Evolutionary conservation across 2,888 invertebrate genomes (phyloP).

Genomic region (Nephrotoma flavescens): DNA sequence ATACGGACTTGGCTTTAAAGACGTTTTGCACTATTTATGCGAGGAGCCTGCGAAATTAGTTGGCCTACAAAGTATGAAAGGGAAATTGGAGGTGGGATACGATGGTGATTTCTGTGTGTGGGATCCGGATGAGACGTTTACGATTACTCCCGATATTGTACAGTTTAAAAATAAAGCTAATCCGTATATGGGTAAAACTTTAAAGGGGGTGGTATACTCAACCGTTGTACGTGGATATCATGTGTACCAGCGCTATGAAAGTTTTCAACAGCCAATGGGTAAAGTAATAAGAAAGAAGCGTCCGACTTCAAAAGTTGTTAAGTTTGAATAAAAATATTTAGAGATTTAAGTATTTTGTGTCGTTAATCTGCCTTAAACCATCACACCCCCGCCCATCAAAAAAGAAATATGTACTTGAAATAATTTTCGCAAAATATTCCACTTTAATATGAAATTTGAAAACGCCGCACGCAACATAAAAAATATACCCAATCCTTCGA

Average conservation of each 20-base stretch:
- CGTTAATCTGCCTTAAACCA: not conserved
- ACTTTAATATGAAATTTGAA: not conserved
- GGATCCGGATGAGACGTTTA: conserved; percentile 45
- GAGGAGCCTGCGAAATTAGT: conserved; percentile 45
- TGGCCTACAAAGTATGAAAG: conserved; percentile 44
- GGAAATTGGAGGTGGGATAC: conserved; percentile 41
- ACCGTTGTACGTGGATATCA: conserved; percentile 50
- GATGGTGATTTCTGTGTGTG: conserved; percentile 62
- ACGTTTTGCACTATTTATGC: conserved; percentile 44
- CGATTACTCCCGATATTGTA: conserved; percentile 40
- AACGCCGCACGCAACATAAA: not conserved
- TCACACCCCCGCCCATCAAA: too few species aligned
- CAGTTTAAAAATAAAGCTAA: conserved; percentile 48
- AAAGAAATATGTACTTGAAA: too few species aligned
- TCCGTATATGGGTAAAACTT: conserved; percentile 44
- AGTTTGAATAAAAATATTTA: not conserved
- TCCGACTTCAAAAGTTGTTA: not conserved
- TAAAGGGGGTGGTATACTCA: conserved; percentile 46
- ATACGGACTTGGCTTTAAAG: conserved; percentile 37
- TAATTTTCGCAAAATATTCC: not conserved
- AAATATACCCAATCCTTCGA: not conserved
- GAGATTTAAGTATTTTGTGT: not conserved
- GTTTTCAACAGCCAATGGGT: conserved; percentile 29
- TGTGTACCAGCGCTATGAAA: conserved; percentile 35
- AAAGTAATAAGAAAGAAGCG: conserved; percentile 19